A percentile compares a stretch with the other conserved stretches of the same genome.
These are phyloP conservation scores for Drosophila pegasa DNA, from an alignment of 2,888 invertebrate species.

Conservation along the genomic window DNA sequence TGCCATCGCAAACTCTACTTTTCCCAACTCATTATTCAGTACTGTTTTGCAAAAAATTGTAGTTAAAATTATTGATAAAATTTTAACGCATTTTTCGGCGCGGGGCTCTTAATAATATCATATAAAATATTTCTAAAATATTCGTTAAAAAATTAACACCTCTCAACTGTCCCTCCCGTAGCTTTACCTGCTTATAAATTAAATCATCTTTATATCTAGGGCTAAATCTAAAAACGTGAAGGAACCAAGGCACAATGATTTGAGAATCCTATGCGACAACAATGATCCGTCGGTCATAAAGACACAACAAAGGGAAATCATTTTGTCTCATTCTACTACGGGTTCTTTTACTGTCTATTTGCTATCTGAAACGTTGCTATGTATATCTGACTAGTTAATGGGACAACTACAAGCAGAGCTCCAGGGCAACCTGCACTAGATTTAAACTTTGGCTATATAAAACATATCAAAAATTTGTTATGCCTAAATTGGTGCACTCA, in stretches of 20 bases:
- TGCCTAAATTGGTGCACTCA: constrained; percentile 25
- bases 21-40: constrained; percentile 51
- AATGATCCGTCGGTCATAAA: constrained; percentile 3
- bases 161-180: background rate
- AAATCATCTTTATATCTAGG: constrained; percentile 61
- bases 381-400: constrained; percentile 23
- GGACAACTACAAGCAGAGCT: constrained; percentile 44
- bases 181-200: constrained; percentile 46
- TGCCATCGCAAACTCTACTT: constrained; percentile 23
- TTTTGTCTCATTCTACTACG: constrained; percentile 34
- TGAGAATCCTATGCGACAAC: constrained; percentile 56
- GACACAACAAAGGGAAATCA: constrained; percentile 1
- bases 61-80: constrained; percentile 62
- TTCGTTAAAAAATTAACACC: constrained; percentile 48
- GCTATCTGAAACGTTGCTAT: constrained; percentile 48
- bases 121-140: constrained; percentile 63
- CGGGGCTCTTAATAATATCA: constrained; percentile 52
- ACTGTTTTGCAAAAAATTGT: constrained; percentile 52
- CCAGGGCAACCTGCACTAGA: constrained; percentile 41
- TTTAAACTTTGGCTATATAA: constrained; percentile 58
- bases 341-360: constrained; percentile 12
- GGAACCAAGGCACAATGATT: constrained; percentile 79
- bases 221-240: constrained; percentile 67
- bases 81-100: constrained; percentile 63
- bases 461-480: constrained; percentile 63